Conservation (phyloP, 2,797 vertebrate genomes). For the Taenioides sp. region DNA sequence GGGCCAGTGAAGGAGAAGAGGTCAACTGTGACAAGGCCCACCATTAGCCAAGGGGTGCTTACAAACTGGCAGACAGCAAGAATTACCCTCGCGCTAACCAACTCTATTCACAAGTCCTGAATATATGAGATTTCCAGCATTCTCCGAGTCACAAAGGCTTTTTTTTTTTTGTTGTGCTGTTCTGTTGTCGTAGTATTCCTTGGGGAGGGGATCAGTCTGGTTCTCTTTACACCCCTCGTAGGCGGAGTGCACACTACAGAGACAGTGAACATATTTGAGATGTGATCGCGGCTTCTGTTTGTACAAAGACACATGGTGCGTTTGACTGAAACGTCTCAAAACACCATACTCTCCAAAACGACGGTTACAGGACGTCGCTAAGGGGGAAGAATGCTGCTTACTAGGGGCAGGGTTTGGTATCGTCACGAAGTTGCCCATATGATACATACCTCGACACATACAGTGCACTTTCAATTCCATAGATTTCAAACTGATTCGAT, state of each 20-base stretch:
- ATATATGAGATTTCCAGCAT: constrained; percentile 46
- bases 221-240: constrained; percentile 40
- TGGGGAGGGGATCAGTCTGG: constrained; percentile 55
- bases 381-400: constrained; percentile 44
- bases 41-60: constrained; percentile 47
- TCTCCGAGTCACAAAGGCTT: constrained; percentile 44
- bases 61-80: constrained; percentile 21
- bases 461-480: no score
- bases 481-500: no score
- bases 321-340: constrained; percentile 35
- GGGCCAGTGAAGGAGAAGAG: constrained; percentile 62
- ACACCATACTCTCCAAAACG: constrained; percentile 26
- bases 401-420: background rate
- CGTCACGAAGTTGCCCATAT: no score
- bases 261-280: constrained; percentile 35
- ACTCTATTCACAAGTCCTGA: constrained; percentile 39
- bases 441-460: no score
- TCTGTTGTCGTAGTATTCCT: constrained; percentile 50
- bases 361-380: constrained; percentile 43
- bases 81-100: constrained; percentile 38
- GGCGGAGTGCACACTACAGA: constrained; percentile 37
- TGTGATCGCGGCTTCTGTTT: constrained; percentile 35
- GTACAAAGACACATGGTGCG: constrained; percentile 40
- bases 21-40: constrained; percentile 61
- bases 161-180: constrained; percentile 41